Percentiles rank a stretch among this genome's conserved stretches.
Evolutionary conservation across 2,888 invertebrate species (phyloP).

Genomic region (Drosophila sordidapex): DNA sequence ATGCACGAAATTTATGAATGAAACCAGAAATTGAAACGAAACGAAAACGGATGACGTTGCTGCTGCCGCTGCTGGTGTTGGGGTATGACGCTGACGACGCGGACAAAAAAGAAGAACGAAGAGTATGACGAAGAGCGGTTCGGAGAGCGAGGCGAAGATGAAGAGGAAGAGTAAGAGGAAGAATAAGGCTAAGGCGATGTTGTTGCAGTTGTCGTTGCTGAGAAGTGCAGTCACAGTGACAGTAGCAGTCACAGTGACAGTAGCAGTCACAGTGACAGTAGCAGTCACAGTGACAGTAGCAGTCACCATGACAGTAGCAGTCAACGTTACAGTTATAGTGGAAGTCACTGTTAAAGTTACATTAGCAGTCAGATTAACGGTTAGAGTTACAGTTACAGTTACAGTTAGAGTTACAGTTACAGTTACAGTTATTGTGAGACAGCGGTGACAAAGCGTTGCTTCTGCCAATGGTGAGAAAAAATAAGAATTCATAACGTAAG

Average conservation of each 20-base stretch:
- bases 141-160: not conserved
- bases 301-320: too few species aligned
- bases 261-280: not conserved
- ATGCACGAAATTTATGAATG: slow-evolving; percentile 65
- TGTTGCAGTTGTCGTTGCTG: not conserved
- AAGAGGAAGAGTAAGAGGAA: not conserved
- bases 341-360: not conserved
- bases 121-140: too few species aligned
- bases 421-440: too few species aligned
- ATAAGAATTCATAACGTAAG: too few species aligned
- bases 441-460: too few species aligned
- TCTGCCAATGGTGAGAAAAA: too few species aligned
- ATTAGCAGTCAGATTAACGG: not conserved
- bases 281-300: not conserved
- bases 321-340: not conserved
- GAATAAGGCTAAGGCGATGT: not conserved
- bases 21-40: slow-evolving; percentile 51
- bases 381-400: not conserved
- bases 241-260: not conserved
- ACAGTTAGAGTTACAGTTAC: not conserved
- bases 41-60: slow-evolving; percentile 26
- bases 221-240: not conserved
- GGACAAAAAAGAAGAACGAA: not conserved
- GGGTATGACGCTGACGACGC: not conserved
- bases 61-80: slow-evolving; percentile 2